Conservation (phyloP, 2,888 invertebrate species). For the Phengaris arion region DNA sequence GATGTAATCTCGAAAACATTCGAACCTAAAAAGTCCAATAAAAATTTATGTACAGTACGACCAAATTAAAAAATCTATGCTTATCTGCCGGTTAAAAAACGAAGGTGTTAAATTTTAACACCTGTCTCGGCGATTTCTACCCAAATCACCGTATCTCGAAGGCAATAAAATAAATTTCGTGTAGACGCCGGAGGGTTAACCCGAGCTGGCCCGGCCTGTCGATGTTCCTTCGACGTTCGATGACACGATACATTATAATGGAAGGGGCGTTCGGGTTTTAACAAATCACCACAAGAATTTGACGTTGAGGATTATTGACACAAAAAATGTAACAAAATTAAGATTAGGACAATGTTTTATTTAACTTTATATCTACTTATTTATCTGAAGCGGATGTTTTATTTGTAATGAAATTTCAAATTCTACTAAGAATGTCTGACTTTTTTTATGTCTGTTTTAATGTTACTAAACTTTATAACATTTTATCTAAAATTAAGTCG, state of each 20-base stretch:
- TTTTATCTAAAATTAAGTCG: conserved; percentile 20
- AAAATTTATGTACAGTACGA: conserved; percentile 40
- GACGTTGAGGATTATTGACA: conserved; percentile 75
- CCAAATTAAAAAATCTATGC: conserved; percentile 48
- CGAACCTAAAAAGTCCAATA: conserved; percentile 52
- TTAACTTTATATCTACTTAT: neutral
- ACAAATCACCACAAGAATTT: conserved; percentile 77
- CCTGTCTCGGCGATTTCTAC: conserved; percentile 76
- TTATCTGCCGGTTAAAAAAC: conserved; percentile 69
- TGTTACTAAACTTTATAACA: neutral
- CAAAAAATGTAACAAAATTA: conserved; percentile 54
- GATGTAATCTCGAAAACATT: conserved; percentile 53
- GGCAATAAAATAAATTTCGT: conserved; percentile 78
- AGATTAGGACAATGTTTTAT: conserved; percentile 23
- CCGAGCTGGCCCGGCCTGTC: conserved; percentile 58
- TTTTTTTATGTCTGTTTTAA: neutral
- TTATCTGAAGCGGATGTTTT: conserved; percentile 12
- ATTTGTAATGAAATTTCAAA: neutral
- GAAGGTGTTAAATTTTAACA: conserved; percentile 78
- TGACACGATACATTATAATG: conserved; percentile 79
- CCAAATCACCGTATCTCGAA: conserved; percentile 76
- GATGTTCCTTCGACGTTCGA: conserved; percentile 77
- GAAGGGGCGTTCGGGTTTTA: conserved; percentile 71
- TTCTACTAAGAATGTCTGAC: neutral
- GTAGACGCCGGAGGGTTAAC: conserved; percentile 75